Evolutionary conservation across 37 sponge, comb jelly and placozoan species (phyloP), one percentile per base, ranked within the genome.

Genomic region (Theonella swinhoei): DNA sequence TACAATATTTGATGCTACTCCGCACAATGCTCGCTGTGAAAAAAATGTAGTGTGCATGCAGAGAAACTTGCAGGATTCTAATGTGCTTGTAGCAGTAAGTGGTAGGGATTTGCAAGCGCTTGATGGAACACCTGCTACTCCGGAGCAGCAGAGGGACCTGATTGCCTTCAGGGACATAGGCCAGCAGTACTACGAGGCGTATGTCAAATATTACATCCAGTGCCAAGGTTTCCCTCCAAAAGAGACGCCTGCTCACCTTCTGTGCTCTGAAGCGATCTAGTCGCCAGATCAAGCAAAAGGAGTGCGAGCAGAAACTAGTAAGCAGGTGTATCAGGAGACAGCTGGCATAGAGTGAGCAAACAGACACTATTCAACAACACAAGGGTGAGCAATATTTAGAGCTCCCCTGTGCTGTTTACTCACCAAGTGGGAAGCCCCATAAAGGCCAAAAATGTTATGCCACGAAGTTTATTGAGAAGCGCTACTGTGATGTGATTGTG

Each of bases 141-240:
- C 64, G 26, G 64, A 63, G 26, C 64, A 63, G 9, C 64, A 63
- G 3, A 7, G 1, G 26, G 64, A 63, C 19, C 60, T 58, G 60
- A 19, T 58, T 20, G n/a, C 64, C 64, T 63, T 63, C 64, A 63
- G 64, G 64, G 64, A 28, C 64, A 63, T 63, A 63, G 64, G 64
- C 64, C 3, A 63, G 64, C 3, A 63, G 64, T 63, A 63, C 26
- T 7, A 63, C 26, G 64, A 63, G 26, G 64, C 9, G 8, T 63
- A 63, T 7, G 9, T 63, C 3, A 63, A 63, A 28, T 63, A 63
- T 28, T 63, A 63, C 64, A 63, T 63, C 60, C 11, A 58, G 60
- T 58, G 60, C 60, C 11, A 11, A 19, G 60, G 60, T 58, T 20
- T 28, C 64, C 24, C 64, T 63, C 64, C 64, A 28, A 3, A 3